Percentiles rank a stretch among this genome's conserved stretches.
Conservation (phyloP, 35 echinoderm and acorn worm genomes). For the Strongylocentrotus purpuratus region DNA sequence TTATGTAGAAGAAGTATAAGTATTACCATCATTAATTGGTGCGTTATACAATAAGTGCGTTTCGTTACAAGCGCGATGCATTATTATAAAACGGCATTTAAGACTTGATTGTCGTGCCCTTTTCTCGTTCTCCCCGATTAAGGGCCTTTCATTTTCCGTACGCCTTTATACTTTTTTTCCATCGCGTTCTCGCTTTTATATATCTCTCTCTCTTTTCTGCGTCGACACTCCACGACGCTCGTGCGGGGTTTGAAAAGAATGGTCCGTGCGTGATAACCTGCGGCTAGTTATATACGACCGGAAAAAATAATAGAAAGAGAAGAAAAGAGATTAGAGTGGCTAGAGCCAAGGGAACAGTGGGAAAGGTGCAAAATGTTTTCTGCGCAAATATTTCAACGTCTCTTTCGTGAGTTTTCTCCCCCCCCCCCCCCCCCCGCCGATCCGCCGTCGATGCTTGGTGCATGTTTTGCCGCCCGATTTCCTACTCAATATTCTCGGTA, state of each 20-base stretch:
- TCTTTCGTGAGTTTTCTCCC: not conserved
- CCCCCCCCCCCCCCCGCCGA: not conserved
- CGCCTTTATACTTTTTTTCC: not conserved
- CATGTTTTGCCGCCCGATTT: too few species aligned
- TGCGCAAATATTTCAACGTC: conserved; percentile 32
- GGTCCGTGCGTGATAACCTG: conserved; percentile 14
- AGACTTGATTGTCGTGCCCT: not conserved
- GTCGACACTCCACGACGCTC: not conserved
- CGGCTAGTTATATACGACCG: conserved; percentile 23
- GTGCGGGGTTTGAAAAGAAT: conserved; percentile 20
- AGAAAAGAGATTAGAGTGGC: conserved; percentile 3
- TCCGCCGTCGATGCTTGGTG: not conserved
- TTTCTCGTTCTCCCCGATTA: conserved; percentile 1
- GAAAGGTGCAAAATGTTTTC: conserved; percentile 28
- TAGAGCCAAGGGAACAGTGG: not conserved
- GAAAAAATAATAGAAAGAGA: conserved; percentile 44
- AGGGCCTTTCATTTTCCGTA: not conserved
- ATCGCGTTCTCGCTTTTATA: not conserved
- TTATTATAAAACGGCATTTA: not conserved
- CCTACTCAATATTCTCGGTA: too few species aligned
- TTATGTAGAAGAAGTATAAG: too few species aligned
- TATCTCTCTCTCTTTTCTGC: not conserved
- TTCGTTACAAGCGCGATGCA: not conserved
- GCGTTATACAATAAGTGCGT: not conserved
- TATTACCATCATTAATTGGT: not conserved